Evolutionary conservation across 2,888 invertebrate species (phyloP).

Genomic region (Atherix ibis): DNA sequence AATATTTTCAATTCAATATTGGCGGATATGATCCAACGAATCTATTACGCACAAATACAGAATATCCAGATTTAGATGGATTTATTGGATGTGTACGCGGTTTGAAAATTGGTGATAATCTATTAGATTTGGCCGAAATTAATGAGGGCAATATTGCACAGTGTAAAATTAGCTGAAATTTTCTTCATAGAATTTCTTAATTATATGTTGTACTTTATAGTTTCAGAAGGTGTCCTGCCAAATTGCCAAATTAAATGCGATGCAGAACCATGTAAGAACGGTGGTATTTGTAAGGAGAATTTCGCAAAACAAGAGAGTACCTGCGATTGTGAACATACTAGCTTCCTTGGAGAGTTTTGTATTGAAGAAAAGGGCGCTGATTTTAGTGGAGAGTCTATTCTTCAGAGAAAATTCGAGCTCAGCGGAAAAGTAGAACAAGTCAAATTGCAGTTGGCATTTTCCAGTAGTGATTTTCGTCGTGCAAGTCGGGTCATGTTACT

Average conservation of each 20-base stretch:
- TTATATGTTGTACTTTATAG: constrained; percentile 30
- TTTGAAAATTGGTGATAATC: constrained; percentile 64
- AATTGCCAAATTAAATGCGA: constrained; percentile 85
- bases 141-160: constrained; percentile 51
- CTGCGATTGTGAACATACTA: constrained; percentile 79
- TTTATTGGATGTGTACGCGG: constrained; percentile 80
- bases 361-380: constrained; percentile 81
- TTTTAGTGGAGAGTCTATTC: constrained; percentile 71
- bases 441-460: constrained; percentile 74
- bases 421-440: constrained; percentile 58
- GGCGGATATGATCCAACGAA: constrained; percentile 72
- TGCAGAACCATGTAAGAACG: constrained; percentile 71
- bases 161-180: too few species aligned
- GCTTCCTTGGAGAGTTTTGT: constrained; percentile 77
- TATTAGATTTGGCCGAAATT: constrained; percentile 61
- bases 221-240: constrained; percentile 51
- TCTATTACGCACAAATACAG: constrained; percentile 40
- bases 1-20: constrained; percentile 76
- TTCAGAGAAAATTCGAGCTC: constrained; percentile 61
- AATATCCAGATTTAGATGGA: constrained; percentile 42
- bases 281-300: constrained; percentile 75
- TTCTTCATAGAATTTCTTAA: too few species aligned
- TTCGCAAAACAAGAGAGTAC: constrained; percentile 72
- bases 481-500: constrained; percentile 63
- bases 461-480: constrained; percentile 61